These are phyloP conservation scores for Jaculus jaculus DNA, from an alignment of 2,113 vertebrate species.

Conservation along the genomic window DNA sequence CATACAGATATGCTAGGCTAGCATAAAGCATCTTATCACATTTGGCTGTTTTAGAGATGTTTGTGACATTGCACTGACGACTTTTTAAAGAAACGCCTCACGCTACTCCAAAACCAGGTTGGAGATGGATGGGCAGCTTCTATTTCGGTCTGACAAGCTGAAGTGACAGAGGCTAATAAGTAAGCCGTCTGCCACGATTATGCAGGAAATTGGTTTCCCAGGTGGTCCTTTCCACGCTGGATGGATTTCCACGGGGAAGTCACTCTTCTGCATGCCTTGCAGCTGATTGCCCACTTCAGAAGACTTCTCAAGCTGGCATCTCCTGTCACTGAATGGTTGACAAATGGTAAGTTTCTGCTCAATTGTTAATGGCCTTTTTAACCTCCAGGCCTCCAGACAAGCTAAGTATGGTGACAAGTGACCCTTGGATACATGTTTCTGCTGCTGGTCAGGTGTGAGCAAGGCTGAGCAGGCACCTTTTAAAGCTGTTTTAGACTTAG, in stretches of 20 bases:
- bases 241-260: background rate
- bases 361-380: background rate
- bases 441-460: rapidly evolving
- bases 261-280: background rate
- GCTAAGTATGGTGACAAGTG: rapidly evolving
- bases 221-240: background rate
- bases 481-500: background rate
- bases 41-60: background rate
- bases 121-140: background rate
- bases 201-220: constrained; percentile 11
- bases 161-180: background rate
- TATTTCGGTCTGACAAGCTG: background rate
- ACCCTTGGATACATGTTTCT: rapidly evolving
- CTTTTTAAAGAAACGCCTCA: too few species aligned
- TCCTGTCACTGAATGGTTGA: constrained; percentile 12
- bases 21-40: background rate
- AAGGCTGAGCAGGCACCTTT: background rate
- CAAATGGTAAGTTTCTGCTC: constrained; percentile 48
- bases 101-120: too few species aligned
- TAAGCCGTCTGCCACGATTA: background rate
- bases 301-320: background rate
- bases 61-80: background rate
- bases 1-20: background rate
- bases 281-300: background rate
- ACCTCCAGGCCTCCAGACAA: background rate